Evolutionary conservation across 2,888 invertebrate species (phyloP).

Genomic region (Tenthredo distinguenda): DNA sequence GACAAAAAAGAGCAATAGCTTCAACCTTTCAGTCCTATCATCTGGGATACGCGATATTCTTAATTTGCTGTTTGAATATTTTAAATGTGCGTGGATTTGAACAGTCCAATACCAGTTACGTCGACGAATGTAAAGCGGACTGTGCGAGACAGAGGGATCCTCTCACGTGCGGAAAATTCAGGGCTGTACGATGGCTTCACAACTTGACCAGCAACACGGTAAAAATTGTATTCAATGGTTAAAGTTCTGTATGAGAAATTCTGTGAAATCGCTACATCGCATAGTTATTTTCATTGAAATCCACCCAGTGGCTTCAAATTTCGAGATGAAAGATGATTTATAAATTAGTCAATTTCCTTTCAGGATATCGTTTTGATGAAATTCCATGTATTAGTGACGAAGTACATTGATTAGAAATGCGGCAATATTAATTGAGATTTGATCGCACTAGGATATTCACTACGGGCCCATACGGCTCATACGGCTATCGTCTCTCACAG

Average conservation of each 20-base stretch:
- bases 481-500: conserved; percentile 68
- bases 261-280: not conserved
- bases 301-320: not conserved
- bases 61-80: conserved; percentile 12
- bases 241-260: not conserved
- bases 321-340: not conserved
- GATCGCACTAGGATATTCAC: conserved; percentile 68
- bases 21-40: not conserved
- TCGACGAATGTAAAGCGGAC: conserved; percentile 71
- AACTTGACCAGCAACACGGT: conserved; percentile 72
- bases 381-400: not conserved
- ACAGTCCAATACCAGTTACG: conserved; percentile 65
- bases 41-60: conserved; percentile 19
- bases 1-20: not conserved
- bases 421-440: conserved; percentile 28
- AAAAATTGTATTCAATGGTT: conserved; percentile 42
- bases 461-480: conserved; percentile 74
- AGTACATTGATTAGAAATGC: not conserved
- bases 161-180: conserved; percentile 73
- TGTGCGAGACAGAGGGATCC: conserved; percentile 69
- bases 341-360: not conserved
- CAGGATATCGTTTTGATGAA: not conserved
- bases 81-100: not conserved
- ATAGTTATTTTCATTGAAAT: not conserved
- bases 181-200: conserved; percentile 72